Percentiles rank a stretch among this genome's conserved stretches.
Evolutionary conservation across 2,113 vertebrate species (phyloP).

Genomic region (Etheostoma cragini): DNA sequence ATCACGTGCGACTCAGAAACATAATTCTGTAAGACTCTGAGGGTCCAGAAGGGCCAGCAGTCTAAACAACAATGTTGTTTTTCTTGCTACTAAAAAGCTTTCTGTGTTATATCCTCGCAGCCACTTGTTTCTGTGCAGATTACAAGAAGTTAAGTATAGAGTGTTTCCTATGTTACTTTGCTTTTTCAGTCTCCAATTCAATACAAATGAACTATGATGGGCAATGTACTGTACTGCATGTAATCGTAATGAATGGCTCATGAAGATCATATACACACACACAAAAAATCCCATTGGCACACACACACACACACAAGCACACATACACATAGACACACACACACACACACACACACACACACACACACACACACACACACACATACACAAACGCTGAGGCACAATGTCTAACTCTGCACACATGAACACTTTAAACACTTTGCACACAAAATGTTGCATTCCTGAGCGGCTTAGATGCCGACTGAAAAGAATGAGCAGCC

Average conservation of each 20-base stretch:
- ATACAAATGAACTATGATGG: background rate
- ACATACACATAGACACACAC: conserved; percentile 33
- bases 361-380: conserved; percentile 23
- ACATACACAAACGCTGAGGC: conserved; percentile 25
- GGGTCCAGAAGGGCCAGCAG: conserved; percentile 42
- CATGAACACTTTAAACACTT: conserved; percentile 33
- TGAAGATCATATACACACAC: conserved; percentile 13
- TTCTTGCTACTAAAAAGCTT: conserved; percentile 30
- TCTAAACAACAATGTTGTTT: conserved; percentile 63
- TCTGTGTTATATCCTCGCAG: background rate
- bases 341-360: conserved; percentile 3
- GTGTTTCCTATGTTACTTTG: background rate
- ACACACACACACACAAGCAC: conserved; percentile 11
- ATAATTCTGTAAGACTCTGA: conserved; percentile 75
- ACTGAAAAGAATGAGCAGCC: conserved; percentile 74
- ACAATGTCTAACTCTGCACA: conserved; percentile 38
- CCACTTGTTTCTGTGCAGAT: background rate
- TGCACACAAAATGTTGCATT: conserved; percentile 74
- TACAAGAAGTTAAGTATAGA: background rate
- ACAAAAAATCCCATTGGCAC: conserved; percentile 24
- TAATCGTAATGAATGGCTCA: background rate
- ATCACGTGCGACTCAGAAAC: conserved; percentile 69
- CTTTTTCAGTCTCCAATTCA: conserved; percentile 5
- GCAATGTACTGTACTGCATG: conserved; percentile 24
- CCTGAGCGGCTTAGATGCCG: conserved; percentile 75